Percentiles rank a stretch among this genome's conserved stretches.
These are phyloP conservation scores for Eulithis testata DNA, from an alignment of 2,888 invertebrate species.

Conservation along the genomic window DNA sequence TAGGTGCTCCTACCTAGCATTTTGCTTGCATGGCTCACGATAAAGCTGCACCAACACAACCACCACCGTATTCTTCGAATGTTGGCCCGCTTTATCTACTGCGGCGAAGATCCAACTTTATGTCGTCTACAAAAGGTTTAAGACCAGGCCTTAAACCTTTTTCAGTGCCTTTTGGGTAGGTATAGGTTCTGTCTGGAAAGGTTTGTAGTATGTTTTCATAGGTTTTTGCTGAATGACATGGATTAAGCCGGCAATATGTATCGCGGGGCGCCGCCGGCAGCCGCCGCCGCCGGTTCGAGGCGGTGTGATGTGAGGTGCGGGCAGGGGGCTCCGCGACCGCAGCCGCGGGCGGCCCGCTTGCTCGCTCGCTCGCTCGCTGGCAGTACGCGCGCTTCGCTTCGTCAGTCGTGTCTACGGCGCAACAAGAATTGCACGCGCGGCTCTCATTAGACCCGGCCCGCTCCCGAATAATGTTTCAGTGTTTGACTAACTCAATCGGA, in stretches of 20 bases:
- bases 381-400: slow-evolving; percentile 56
- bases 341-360: slow-evolving; percentile 49
- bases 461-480: slow-evolving; percentile 85
- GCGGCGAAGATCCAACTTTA: slow-evolving; percentile 7
- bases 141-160: background rate
- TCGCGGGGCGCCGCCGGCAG: slow-evolving; percentile 51
- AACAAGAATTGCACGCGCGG: slow-evolving; percentile 80
- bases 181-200: slow-evolving; percentile 27
- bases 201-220: slow-evolving; percentile 51
- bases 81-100: slow-evolving; percentile 34
- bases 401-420: slow-evolving; percentile 80
- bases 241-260: slow-evolving; percentile 49
- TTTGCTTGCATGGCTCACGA: slow-evolving; percentile 49
- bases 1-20: slow-evolving; percentile 11
- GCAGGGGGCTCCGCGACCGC: slow-evolving; percentile 57
- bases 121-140: background rate
- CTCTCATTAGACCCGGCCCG: slow-evolving; percentile 79
- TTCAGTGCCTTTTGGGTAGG: background rate
- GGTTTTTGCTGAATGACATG: slow-evolving; percentile 74
- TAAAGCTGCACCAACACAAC: slow-evolving; percentile 64
- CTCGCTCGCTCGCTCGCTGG: slow-evolving; percentile 41
- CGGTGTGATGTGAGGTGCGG: slow-evolving; percentile 38
- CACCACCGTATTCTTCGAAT: slow-evolving; percentile 57
- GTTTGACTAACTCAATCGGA: slow-evolving; percentile 83
- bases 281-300: slow-evolving; percentile 36